A percentile compares a stretch with the other conserved stretches of the same genome.
These are phyloP conservation scores for Lepetodrilus schrolli DNA, from an alignment of 2,888 invertebrate genomes.

Conservation along the genomic window DNA sequence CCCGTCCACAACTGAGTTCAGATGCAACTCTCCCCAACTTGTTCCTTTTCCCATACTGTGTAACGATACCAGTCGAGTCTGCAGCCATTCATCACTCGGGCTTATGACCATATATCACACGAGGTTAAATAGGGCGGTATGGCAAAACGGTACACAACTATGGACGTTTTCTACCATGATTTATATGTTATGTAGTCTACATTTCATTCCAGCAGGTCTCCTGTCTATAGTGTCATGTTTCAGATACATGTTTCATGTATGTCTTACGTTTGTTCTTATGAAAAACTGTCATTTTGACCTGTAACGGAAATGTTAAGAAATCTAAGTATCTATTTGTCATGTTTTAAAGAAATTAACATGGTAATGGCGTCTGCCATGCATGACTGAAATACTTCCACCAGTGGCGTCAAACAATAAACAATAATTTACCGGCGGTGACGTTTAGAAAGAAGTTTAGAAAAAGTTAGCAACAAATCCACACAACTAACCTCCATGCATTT, in stretches of 20 bases:
- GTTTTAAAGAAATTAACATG: no score
- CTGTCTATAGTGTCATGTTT: neutral
- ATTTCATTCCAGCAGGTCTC: neutral
- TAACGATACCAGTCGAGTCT: neutral
- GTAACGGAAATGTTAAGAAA: neutral
- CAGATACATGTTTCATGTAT: neutral
- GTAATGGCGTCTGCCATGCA: no score
- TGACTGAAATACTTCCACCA: no score
- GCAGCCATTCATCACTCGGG: neutral
- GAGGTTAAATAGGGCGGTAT: neutral
- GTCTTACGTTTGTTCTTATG: neutral
- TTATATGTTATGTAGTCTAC: no score
- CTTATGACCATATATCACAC: neutral
- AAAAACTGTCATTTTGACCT: no score
- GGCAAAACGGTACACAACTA: neutral
- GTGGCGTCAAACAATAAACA: no score
- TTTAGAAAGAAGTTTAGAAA: no score
- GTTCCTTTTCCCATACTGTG: neutral
- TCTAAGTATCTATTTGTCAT: no score
- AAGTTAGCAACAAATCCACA: no score
- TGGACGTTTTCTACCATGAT: no score
- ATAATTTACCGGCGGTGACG: no score
- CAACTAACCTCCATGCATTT: no score
- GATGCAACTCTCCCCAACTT: neutral
- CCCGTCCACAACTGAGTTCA: neutral